A percentile compares a stretch with the other conserved stretches of the same genome.
phyloP scores from a whole-genome alignment of 2,888 invertebrate species.

The Campoletis raptor region DNA sequence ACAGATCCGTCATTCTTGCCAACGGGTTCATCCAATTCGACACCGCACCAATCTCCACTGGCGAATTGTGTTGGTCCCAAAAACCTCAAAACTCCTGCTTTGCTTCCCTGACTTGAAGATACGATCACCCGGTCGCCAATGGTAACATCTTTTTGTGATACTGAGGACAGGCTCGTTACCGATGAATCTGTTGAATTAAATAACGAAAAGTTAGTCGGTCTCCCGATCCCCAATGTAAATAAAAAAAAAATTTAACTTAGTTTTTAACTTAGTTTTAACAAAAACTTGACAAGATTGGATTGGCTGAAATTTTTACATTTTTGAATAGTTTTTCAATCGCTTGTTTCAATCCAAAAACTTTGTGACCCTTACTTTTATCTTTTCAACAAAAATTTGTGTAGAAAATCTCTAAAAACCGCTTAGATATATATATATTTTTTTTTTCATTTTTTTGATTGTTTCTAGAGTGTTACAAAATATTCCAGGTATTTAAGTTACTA shows the following conservation, averaged over 20 bases:
- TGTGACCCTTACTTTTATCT: no score
- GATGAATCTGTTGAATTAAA: constrained; percentile 84
- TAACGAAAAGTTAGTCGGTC: constrained; percentile 12
- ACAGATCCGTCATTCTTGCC: constrained; percentile 99
- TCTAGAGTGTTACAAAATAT: no score
- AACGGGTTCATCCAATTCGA: constrained; percentile 96
- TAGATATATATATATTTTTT: no score
- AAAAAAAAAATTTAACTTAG: neutral
- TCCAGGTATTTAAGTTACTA: neutral
- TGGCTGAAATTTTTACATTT: no score
- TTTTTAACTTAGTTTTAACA: no score
- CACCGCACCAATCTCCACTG: constrained; percentile 97
- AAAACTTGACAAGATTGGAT: neutral
- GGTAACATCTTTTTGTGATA: constrained; percentile 88
- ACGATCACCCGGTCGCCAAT: constrained; percentile 97
- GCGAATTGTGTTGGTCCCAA: constrained; percentile 97
- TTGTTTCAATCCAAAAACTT: no score
- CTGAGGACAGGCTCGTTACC: constrained; percentile 85
- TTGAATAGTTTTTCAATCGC: no score
- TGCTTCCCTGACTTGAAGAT: constrained; percentile 94
- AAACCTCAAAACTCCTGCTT: constrained; percentile 94
- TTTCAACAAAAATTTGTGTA: no score
- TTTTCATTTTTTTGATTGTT: neutral
- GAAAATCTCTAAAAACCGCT: no score
- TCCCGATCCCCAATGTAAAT: neutral